Conservation (phyloP, 2,888 invertebrate species). For the Oscheius sp. region DNA sequence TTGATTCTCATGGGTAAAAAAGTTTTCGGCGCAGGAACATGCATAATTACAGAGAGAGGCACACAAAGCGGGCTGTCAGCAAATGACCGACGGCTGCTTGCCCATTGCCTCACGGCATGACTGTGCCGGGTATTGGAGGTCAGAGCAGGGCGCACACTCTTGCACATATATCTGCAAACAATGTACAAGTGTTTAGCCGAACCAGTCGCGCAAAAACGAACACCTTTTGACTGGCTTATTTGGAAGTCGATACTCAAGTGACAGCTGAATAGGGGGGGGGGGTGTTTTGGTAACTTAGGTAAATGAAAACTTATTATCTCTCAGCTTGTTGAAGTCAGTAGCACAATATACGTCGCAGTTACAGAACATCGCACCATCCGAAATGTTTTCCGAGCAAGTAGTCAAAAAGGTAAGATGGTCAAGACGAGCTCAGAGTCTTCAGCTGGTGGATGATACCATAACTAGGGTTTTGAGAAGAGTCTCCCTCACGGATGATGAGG, state of each 20-base stretch:
- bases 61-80: constrained; percentile 22
- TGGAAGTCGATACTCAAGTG: no score
- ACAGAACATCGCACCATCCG: no score
- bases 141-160: constrained; percentile 24
- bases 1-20: constrained; percentile 29
- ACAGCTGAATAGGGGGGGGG: no score
- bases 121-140: constrained; percentile 22
- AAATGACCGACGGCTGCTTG: constrained; percentile 26
- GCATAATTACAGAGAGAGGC: constrained; percentile 22
- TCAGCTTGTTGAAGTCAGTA: no score
- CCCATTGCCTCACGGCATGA: not conserved
- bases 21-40: constrained; percentile 30
- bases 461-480: constrained; percentile 6
- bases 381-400: constrained; percentile 26
- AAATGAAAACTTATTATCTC: no score
- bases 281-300: no score
- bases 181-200: constrained; percentile 31
- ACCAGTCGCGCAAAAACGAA: not conserved
- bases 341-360: no score
- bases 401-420: constrained; percentile 21
- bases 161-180: constrained; percentile 32
- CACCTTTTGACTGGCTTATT: not conserved
- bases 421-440: constrained; percentile 23
- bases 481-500: constrained; percentile 22
- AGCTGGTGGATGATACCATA: constrained; percentile 50